Evolutionary conservation across 1,140 invertebrate species (phyloP), one percentile per base, ranked within the genome.

Genomic region (Drosophila sulfurigaster): DNA sequence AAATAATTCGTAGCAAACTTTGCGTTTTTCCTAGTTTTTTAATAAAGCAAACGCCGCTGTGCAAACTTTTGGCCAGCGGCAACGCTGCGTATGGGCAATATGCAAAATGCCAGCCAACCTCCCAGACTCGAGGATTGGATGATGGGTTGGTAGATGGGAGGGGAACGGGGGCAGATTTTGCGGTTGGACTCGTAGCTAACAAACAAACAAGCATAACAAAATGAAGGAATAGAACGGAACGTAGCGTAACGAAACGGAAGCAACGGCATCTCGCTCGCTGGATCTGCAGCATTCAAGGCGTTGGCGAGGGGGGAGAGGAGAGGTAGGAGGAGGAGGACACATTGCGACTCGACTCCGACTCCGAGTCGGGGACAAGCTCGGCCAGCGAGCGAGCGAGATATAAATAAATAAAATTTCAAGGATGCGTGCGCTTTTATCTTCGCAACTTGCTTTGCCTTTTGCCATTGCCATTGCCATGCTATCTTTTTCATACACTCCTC

Each of bases 401-500:
- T 83, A 88, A 88, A 88, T 89, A 89, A 88, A 87, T 89, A 89
- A 89, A 88, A 88, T 87, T 88, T 88, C 85, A 88, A 88, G 85
- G 85, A 88, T 88, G 85, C 83, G 83, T 87, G 83, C 83, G 83
- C 82, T 87, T 87, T 87, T 87, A 87, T 87, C 82, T 87, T 77
- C 58, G 75, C 82, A 80, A 86, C 82, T 86, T 82, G 82, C 67
- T 85, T 87, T 88, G 71, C 83, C 78, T 88, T 82, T 59, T 25
- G 32, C 30, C 25, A 43, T 52, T 52, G 46, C 48, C 32, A 16
- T 16, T 43, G 38, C 59, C 20, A 28, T 20, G 49, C 46, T 20
- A 49, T 49, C 41, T 62, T 35, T 48, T 32, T 13, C 30, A 59
- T 25, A 38, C 32, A 51, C 45, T 28, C 8, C 45, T 28, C 3